These are phyloP conservation scores for Carcharodon carcharias DNA, from an alignment of 2,797 vertebrate species.

Conservation along the genomic window DNA sequence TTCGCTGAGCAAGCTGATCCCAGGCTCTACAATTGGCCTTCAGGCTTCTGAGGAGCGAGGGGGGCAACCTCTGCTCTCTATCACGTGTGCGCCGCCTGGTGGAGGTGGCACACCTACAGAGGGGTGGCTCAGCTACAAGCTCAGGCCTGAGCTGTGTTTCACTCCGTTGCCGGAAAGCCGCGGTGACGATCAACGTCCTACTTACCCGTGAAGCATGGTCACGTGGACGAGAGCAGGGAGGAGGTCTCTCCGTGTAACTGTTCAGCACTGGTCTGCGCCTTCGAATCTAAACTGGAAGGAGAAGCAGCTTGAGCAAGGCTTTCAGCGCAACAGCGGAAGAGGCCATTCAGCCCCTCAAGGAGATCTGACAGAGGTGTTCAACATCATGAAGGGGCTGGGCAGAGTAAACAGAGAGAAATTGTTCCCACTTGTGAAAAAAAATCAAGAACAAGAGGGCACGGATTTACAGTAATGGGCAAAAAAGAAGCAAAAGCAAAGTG, in stretches of 20 bases:
- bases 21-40: not conserved
- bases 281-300: not conserved
- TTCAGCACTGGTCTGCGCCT: not conserved
- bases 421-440: no score
- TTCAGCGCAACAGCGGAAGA: not conserved
- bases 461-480: no score
- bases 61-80: not conserved
- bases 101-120: no score
- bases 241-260: not conserved
- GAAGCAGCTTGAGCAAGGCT: not conserved
- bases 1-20: not conserved
- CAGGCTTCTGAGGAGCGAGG: not conserved
- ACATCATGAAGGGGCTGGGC: no score
- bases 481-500: no score
- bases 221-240: not conserved
- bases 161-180: not conserved
- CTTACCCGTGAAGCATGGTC: not conserved
- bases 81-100: not conserved
- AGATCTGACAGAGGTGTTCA: no score
- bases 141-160: not conserved
- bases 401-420: no score
- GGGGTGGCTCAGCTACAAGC: no score
- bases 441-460: no score
- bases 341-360: not conserved
- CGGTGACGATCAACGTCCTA: no score